These are phyloP conservation scores for Loris lydekkerianus DNA, from an alignment of 2,797 vertebrate genomes.

Conservation along the genomic window DNA sequence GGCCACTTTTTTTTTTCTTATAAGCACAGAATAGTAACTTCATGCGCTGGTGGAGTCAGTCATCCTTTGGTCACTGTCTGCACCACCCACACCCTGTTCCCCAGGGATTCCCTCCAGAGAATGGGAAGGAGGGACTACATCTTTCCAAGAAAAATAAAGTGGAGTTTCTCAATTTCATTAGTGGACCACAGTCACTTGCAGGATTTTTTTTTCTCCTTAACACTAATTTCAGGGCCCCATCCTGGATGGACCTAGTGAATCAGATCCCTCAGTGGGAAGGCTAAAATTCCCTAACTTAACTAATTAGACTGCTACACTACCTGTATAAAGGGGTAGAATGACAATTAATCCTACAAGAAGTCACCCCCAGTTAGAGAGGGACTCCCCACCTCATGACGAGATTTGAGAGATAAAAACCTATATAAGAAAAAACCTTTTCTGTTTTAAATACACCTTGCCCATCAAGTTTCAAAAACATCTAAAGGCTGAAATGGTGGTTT, in stretches of 20 bases:
- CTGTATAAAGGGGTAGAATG: not conserved
- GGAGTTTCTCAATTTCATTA: not conserved
- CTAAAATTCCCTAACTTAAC: not conserved
- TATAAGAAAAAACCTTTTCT: not conserved
- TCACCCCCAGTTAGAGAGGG: not conserved
- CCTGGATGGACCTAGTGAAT: not conserved
- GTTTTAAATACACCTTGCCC: not conserved
- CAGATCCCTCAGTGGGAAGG: not conserved
- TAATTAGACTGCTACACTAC: not conserved
- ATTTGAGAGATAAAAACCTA: not conserved
- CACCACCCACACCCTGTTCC: not conserved
- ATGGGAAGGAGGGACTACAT: not conserved
- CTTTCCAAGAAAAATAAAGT: conserved; percentile 9
- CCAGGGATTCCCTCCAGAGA: not conserved
- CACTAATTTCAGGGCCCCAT: not conserved
- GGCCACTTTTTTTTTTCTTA: not conserved
- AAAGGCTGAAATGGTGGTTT: not conserved
- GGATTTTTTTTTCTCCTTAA: not conserved
- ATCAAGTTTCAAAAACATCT: conserved; percentile 48
- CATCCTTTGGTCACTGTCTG: not conserved
- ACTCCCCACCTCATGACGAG: not conserved
- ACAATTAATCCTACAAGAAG: not conserved
- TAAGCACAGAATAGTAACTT: not conserved
- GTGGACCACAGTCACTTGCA: not conserved
- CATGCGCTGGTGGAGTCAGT: not conserved